Evolutionary conservation across 2,888 invertebrate species (phyloP), one percentile per base, ranked within the genome.

Genomic region (Opisthograptis luteolata): DNA sequence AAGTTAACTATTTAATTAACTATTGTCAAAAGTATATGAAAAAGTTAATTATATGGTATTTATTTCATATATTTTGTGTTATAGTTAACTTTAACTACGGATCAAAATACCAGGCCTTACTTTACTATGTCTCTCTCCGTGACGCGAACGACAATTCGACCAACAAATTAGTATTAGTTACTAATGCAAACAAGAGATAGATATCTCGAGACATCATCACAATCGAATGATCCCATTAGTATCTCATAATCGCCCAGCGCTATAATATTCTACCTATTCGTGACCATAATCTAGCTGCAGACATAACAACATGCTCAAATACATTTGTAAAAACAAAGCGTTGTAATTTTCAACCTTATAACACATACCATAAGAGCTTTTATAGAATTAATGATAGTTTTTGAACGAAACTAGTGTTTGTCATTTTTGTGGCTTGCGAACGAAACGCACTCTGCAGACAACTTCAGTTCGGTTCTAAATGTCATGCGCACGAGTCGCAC

Each of bases 381-480:
- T 2, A 8, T 15, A 34, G 2, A 20, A 4, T 25, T 9, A 15
- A 10, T 10, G 9, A 5, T 12, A 32, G 27, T 22, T 27, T 20
- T 3, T 5, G 10, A 32, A 32, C 37, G 49, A 37, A 43, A 37
- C 1, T 9, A 4, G 34, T 10, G 15, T 40, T 44, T 35, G 36
- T 28, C n/a, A 19, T n/a, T 13, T 8, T 3, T 7, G 10, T n/a
- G 15, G 40, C 13, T 22, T 34, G 28, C 34, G 12, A 43, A 10
- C 30, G 34, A 19, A 35, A n/a, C 58, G 58, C 5, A 17, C 3
- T 17, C 5, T 17, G 17, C 49, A 36, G 35, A 28, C 46, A 62
- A 68, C 66, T 65, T 68, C 70, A 76, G 76, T 77, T 30, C 31
- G 46, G 36, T 46, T 32, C 44, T 39, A 55, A 55, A 58, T 40